Evolutionary conservation across 2,797 vertebrate genomes (phyloP).

Genomic region (Pyrrhura leucotis): DNA sequence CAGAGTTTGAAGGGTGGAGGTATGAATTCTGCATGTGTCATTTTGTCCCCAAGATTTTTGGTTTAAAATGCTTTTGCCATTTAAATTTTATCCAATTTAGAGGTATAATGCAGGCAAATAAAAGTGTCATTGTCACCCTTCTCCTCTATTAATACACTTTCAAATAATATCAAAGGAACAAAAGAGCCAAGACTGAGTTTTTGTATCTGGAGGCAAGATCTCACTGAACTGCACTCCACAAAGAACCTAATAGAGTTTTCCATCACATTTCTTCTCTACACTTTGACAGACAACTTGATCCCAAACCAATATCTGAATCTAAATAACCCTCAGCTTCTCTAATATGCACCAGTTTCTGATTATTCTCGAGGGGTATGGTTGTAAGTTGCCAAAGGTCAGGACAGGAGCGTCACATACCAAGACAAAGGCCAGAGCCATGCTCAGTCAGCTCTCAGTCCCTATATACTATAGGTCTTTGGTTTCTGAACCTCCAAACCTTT

Average conservation of each 20-base stretch:
- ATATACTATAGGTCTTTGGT: rapidly evolving
- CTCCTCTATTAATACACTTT: background rate
- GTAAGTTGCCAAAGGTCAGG: background rate
- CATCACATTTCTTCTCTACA: background rate
- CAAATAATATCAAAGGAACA: background rate
- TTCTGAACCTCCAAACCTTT: background rate
- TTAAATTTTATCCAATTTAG: background rate
- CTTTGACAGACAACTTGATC: background rate
- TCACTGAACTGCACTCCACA: background rate
- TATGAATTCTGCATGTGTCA: background rate
- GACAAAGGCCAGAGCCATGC: background rate
- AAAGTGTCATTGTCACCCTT: background rate
- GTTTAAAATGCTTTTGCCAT: background rate
- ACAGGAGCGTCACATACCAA: background rate
- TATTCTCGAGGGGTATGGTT: background rate
- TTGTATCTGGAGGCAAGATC: background rate
- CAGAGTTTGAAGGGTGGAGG: background rate
- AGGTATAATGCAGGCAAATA: background rate
- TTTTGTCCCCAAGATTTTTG: background rate
- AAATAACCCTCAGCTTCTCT: background rate
- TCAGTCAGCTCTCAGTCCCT: background rate
- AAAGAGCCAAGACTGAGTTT: background rate
- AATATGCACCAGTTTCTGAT: background rate
- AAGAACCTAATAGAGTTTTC: background rate
- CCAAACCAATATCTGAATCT: background rate